Base-by-base conservation (phyloP, 2,888 invertebrate genomes). In the Coelinius sp. region DNA sequence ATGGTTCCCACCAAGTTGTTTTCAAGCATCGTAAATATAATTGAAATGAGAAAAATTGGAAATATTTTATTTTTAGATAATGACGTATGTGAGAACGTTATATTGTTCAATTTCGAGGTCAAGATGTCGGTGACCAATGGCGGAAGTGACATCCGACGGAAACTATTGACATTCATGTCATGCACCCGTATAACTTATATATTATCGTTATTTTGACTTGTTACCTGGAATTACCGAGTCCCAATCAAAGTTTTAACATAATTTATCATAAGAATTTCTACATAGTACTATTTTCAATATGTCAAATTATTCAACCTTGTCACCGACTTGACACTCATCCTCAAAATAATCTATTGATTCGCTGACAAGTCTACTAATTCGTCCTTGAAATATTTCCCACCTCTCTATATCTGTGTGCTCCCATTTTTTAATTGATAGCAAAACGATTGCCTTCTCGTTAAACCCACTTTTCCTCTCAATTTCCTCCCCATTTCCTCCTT, bases 141-240 rank as follows among this genome's bases (percentile, higher is more conserved):
- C 76, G 78, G 78, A 78, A 78, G 77, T 76, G 24, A 70, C 74
- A 72, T 78, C 77, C 78, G 77, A 75, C 78, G 77, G 77, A 77
- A 77, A 67, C 75, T 70, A 74, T 74, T 53, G 64, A 70, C 56
- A 64, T 65, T 38, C 17, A 22, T 65, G 65, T 20, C 59, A 35
- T 59, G 59, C 59, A 20, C 31, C 31, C 20, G 59, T 20, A 59
- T 59, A 59, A n/a, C 56, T 56, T 25, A 53, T n/a, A 10, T 53
- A 20, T 7, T 20, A n/a, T n/a, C n/a, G n/a, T n/a, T n/a, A n/a
- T n/a, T n/a, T n/a, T n/a, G n/a, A n/a, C n/a, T n/a, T n/a, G n/a
- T n/a, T n/a, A n/a, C n/a, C n/a, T n/a, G n/a, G n/a, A n/a, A n/a
- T n/a, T n/a, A n/a, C n/a, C n/a, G n/a, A n/a, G n/a, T n/a, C n/a